Conservation (phyloP, 2,888 invertebrate species). For the Tipula vernalis region DNA sequence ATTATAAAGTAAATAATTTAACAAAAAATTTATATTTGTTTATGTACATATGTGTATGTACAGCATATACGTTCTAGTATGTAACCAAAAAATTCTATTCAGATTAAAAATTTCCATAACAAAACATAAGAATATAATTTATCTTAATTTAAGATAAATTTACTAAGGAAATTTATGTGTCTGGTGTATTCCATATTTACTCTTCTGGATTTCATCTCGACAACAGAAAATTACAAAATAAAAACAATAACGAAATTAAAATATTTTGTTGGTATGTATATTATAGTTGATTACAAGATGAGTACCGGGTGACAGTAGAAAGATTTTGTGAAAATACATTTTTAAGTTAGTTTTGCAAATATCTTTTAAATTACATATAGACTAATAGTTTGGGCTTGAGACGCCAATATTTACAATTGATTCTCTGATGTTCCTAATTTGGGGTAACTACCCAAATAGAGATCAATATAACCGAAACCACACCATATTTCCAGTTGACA, state of each 20-base stretch:
- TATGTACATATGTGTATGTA: background rate
- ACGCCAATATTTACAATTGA: too few species aligned
- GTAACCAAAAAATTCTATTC: background rate
- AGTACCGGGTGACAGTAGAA: too few species aligned
- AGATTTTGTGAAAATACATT: too few species aligned
- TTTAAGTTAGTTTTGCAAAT: too few species aligned
- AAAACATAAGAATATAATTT: background rate
- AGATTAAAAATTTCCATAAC: background rate
- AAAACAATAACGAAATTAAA: background rate
- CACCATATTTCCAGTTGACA: too few species aligned
- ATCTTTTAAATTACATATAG: too few species aligned
- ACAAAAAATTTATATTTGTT: background rate
- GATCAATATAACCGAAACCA: too few species aligned
- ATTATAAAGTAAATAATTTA: background rate
- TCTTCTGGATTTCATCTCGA: background rate
- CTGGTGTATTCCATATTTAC: background rate
- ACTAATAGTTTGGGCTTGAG: too few species aligned
- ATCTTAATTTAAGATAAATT: background rate
- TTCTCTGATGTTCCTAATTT: too few species aligned
- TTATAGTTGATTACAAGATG: too few species aligned
- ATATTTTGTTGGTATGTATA: too few species aligned
- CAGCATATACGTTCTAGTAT: background rate
- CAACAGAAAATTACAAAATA: background rate
- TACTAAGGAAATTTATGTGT: background rate
- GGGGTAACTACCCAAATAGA: too few species aligned